Conservation (phyloP, 2,888 invertebrate genomes). For the Agapostemon virescens region DNA sequence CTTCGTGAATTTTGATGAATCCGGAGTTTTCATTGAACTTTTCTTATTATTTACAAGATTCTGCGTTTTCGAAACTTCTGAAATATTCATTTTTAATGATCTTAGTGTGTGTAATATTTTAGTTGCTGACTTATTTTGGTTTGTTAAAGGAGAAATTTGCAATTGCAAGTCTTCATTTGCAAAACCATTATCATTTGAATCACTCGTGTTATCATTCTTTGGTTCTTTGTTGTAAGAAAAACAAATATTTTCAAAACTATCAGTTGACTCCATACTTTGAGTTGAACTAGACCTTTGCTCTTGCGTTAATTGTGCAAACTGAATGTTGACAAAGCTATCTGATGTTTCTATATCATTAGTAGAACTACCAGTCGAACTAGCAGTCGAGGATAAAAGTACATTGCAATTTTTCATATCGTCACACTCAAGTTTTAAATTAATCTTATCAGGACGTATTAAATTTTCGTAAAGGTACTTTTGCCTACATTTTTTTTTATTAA, state of each 20-base stretch:
- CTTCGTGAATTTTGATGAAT: conserved; percentile 50
- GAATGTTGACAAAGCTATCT: conserved; percentile 75
- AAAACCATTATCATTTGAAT: conserved; percentile 46
- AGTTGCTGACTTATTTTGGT: conserved; percentile 26
- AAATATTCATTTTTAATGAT: conserved; percentile 16
- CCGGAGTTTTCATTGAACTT: conserved; percentile 31
- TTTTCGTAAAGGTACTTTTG: conserved; percentile 36
- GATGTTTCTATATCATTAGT: conserved; percentile 75
- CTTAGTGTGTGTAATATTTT: conserved; percentile 31
- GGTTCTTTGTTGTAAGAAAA: conserved; percentile 54
- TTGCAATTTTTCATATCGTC: conserved; percentile 59
- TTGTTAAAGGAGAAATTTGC: conserved; percentile 17
- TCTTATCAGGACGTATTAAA: conserved; percentile 19
- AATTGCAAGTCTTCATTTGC: conserved; percentile 19
- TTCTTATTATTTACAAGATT: conserved; percentile 28
- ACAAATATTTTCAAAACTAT: conserved; percentile 71
- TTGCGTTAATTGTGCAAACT: conserved; percentile 67
- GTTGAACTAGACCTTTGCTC: conserved; percentile 69
- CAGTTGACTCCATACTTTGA: conserved; percentile 72
- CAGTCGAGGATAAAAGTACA: conserved; percentile 62
- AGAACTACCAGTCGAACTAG: conserved; percentile 69
- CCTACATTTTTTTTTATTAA: conserved; percentile 36
- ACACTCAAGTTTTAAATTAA: conserved; percentile 33
- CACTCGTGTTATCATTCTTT: conserved; percentile 29
- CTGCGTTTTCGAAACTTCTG: conserved; percentile 29